A percentile compares a stretch with the other conserved stretches of the same genome.
These are phyloP conservation scores for Speoplatyrhinus poulsoni DNA, from an alignment of 2,113 vertebrate genomes.

Conservation along the genomic window DNA sequence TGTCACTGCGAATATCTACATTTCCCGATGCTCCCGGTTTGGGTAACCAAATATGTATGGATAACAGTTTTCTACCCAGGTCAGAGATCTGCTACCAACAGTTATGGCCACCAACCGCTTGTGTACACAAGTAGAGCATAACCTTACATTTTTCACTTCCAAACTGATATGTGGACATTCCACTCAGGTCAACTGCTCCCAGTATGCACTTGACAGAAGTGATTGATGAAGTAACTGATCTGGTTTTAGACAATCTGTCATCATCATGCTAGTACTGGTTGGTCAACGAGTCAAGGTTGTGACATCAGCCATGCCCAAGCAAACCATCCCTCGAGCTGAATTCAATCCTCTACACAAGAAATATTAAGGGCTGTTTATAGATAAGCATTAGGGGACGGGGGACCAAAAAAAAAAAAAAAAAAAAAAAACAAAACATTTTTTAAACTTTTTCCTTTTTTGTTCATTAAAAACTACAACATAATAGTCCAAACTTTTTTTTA, in stretches of 20 bases:
- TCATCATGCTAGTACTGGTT: background rate
- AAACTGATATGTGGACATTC: background rate
- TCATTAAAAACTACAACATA: constrained; percentile 78
- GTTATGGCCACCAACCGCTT: background rate
- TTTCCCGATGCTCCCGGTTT: background rate
- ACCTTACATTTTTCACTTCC: background rate
- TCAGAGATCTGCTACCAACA: background rate
- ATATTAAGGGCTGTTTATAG: constrained; percentile 20
- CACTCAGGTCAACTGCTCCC: background rate
- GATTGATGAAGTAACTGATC: background rate
- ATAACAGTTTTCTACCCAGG: background rate
- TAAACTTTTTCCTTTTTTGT: constrained; percentile 62
- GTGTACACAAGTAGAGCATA: too few relatives aligned
- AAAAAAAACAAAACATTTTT: constrained; percentile 46
- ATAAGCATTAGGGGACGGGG: constrained; percentile 28
- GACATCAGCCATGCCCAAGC: constrained; percentile 33
- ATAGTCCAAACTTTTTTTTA: constrained; percentile 70
- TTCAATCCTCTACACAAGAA: constrained; percentile 63
- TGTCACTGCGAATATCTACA: background rate
- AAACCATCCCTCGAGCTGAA: constrained; percentile 53
- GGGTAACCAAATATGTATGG: background rate
- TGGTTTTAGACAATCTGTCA: background rate
- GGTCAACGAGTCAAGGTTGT: constrained; percentile 45
- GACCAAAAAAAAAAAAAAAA: background rate
- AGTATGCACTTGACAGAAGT: background rate